Evolutionary conservation across 2,113 vertebrate genomes (phyloP), one percentile per base, ranked within the genome.

Genomic region (Narcine bancroftii): DNA sequence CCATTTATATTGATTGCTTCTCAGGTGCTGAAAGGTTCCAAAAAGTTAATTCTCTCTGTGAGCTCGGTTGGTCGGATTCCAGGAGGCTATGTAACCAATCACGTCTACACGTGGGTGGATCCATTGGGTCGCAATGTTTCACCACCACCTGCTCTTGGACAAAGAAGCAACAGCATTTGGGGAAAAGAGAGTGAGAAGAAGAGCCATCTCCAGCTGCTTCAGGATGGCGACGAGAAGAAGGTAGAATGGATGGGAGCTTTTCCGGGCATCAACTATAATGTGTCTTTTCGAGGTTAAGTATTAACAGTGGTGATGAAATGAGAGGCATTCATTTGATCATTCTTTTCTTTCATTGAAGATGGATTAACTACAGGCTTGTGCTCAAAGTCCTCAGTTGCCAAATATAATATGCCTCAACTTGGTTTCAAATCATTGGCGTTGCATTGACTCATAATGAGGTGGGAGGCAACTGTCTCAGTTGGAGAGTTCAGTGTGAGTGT

Each of bases 41-140:
- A 99, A 96, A 99, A 99, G 95, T 95, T 99, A 92, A 96, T 95
- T 92, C 95, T 99, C 89, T 97, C 96, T 0, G 98, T 99, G 56
- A 97, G 97, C 63, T 99, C 98, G 0, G 97, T 98, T 0, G 99
- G 99, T 0, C 96, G 98, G 45, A 97, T 99, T 93, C 99, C 99
- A 0, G 98, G 98, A 0, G 98, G 98, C 2, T 99, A 99, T 0
- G 95, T 99, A 93, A 99, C 99, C 95, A 99, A 99, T 95, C 98
- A 99, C 92, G 98, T 99, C 92, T 99, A 99, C 94, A 99, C 98
- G 3, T 99, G 99, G 99, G 98, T 99, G 93, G 99, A 99, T 94
- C 98, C 98, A 0, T 98, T 98, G 93, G 99, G 99, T 10, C 96
- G 97, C 0, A 97, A 98, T 0, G 97, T 97, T 92, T 99, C 99